These are phyloP conservation scores for Enoplosus armatus DNA, from an alignment of 2,797 vertebrate species.

Conservation along the genomic window DNA sequence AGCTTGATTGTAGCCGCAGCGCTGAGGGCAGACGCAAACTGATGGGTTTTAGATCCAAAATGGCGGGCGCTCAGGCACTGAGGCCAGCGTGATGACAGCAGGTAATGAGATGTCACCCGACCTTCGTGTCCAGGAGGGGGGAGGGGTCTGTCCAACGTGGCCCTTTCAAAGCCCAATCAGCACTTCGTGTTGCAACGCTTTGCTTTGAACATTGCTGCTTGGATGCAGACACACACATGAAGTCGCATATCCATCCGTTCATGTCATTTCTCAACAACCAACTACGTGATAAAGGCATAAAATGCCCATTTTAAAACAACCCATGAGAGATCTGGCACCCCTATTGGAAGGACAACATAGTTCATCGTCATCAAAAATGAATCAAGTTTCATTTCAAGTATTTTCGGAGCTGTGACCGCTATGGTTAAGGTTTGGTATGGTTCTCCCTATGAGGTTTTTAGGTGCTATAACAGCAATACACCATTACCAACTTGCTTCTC, in stretches of 20 bases:
- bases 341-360: neutral
- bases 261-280: neutral
- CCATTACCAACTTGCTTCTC: neutral
- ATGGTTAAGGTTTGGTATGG: neutral
- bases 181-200: neutral
- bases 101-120: conserved; percentile 44
- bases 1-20: conserved; percentile 17
- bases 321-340: neutral
- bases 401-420: neutral
- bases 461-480: neutral
- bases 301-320: neutral
- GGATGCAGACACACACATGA: neutral
- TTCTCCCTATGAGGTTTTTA: neutral
- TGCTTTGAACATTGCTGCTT: neutral
- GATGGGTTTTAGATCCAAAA: conserved; percentile 26
- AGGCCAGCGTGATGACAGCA: conserved; percentile 45
- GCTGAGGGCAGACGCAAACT: conserved; percentile 23
- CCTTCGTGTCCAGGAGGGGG: neutral
- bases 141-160: neutral
- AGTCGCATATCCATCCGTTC: neutral
- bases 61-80: neutral
- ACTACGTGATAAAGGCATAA: neutral
- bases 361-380: neutral
- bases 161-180: conserved; percentile 20
- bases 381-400: too few species aligned